Evolutionary conservation across 2,797 vertebrate genomes (phyloP).

Genomic region (Pseudocheirus occidentalis): DNA sequence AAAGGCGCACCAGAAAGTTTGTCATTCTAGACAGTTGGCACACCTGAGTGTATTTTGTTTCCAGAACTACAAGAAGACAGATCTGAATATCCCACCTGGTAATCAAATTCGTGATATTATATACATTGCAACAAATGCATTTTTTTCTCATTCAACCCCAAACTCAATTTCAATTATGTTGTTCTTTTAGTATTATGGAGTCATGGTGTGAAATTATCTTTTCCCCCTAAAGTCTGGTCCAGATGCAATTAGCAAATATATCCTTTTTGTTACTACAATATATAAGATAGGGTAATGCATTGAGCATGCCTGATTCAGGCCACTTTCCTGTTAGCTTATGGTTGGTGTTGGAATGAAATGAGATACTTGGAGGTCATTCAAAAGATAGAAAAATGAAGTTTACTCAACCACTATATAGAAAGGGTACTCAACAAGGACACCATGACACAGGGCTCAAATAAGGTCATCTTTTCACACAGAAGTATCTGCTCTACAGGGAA

Average conservation of each 20-base stretch:
- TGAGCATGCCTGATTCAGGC: neutral
- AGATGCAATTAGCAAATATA: slow-evolving; percentile 24
- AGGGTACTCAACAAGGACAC: neutral
- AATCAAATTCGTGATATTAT: neutral
- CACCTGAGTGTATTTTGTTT: neutral
- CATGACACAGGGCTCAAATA: neutral
- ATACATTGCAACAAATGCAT: slow-evolving; percentile 14
- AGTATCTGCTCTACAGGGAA: neutral
- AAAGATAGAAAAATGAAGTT: neutral
- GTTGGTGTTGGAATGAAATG: neutral
- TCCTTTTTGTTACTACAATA: neutral
- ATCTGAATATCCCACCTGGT: slow-evolving; percentile 39
- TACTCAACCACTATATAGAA: neutral
- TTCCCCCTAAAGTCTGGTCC: neutral
- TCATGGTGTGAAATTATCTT: neutral
- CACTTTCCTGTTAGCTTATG: neutral
- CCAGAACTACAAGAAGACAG: neutral
- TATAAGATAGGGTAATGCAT: neutral
- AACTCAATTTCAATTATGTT: neutral
- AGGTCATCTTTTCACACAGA: neutral
- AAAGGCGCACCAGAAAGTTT: slow-evolving; percentile 17
- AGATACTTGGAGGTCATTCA: neutral
- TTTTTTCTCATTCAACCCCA: neutral
- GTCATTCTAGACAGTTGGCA: slow-evolving; percentile 17
- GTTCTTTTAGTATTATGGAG: neutral